phyloP scores from a whole-genome alignment of 1,140 invertebrate genomes.

The Ips typographus region DNA sequence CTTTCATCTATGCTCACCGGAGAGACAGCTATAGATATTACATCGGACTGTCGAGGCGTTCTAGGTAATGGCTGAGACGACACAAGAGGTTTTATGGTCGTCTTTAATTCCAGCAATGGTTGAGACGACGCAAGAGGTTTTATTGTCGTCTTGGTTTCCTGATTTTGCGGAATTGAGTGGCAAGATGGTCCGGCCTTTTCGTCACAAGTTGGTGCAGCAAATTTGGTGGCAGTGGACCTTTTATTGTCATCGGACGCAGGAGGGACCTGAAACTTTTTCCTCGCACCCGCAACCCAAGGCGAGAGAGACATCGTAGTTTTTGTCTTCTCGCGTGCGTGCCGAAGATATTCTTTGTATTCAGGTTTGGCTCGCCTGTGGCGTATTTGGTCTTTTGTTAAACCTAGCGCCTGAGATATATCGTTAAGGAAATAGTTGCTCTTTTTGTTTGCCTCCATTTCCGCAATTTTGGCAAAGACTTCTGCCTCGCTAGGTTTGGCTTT shows the following conservation, averaged over 20 bases:
- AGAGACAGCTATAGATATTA: neutral
- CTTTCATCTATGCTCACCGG: neutral
- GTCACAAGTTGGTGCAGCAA: neutral
- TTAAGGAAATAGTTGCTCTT: neutral
- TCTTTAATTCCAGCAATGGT: too few species aligned
- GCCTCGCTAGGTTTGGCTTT: too few species aligned
- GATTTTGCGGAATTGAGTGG: neutral
- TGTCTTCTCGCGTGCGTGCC: too few species aligned
- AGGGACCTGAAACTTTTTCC: neutral
- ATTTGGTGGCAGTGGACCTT: neutral
- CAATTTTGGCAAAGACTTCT: too few species aligned
- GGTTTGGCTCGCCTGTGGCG: neutral
- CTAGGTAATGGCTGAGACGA: neutral
- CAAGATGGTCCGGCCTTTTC: neutral
- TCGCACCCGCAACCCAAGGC: neutral
- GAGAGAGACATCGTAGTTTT: too few species aligned
- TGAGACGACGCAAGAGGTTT: neutral
- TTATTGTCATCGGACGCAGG: too few species aligned
- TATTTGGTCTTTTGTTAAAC: neutral
- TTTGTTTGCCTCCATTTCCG: too few species aligned
- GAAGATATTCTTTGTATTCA: too few species aligned
- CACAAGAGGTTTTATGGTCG: neutral
- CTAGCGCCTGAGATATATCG: neutral
- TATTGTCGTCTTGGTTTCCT: neutral
- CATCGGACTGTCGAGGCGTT: neutral